Conservation (phyloP, 1,140 invertebrate genomes). For the Anastrepha obliqua region DNA sequence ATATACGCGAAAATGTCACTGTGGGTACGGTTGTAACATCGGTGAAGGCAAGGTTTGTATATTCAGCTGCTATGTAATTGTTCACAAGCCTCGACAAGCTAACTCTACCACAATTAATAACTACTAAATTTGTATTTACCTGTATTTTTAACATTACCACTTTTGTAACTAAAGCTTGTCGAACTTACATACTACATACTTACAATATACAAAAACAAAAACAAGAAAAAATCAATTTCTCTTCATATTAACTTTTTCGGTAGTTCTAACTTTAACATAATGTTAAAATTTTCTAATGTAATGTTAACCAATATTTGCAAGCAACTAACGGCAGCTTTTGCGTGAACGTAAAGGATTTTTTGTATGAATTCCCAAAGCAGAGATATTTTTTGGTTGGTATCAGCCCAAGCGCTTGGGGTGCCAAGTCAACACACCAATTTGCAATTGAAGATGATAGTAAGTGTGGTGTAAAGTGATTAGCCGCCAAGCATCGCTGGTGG, state of each 20-base stretch:
- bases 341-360: conserved; percentile 43
- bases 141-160: conserved; percentile 9
- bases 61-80: conserved; percentile 19
- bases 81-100: conserved; percentile 34
- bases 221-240: neutral
- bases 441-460: neutral
- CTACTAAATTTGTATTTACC: neutral
- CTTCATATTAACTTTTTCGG: conserved; percentile 41
- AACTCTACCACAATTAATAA: neutral
- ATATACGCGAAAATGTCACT: conserved; percentile 98
- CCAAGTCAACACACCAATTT: conserved; percentile 14
- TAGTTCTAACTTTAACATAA: conserved; percentile 36
- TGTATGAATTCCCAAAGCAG: neutral
- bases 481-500: neutral
- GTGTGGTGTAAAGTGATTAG: conserved; percentile 8
- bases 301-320: conserved; percentile 46
- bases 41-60: conserved; percentile 98
- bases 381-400: conserved; percentile 18
- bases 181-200: conserved; percentile 21
- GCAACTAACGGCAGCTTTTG: conserved; percentile 43
- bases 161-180: conserved; percentile 21
- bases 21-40: conserved; percentile 97
- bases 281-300: conserved; percentile 32
- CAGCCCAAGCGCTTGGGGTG: neutral
- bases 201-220: neutral